Conservation (phyloP, 2,888 invertebrate species). For the Lamellibrachia columna region DNA sequence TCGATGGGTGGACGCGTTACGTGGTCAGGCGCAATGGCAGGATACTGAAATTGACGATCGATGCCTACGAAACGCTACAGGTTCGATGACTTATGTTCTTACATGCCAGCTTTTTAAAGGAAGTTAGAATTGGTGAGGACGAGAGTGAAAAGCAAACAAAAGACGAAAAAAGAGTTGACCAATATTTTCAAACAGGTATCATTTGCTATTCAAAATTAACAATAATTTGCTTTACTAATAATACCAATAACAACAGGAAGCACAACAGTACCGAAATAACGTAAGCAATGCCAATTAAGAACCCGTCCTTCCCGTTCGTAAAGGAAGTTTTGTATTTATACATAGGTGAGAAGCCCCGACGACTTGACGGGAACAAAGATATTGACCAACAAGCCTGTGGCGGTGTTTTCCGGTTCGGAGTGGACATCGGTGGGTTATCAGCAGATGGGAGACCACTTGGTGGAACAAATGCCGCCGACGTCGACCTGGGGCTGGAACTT, state of each 20-base stretch:
- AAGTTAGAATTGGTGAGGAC: too few species aligned
- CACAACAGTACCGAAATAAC: not conserved
- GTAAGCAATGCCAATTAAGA: not conserved
- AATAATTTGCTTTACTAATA: not conserved
- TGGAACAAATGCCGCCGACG: conserved; percentile 49
- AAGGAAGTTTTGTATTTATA: not conserved
- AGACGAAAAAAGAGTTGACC: not conserved
- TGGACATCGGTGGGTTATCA: conserved; percentile 45
- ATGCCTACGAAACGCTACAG: conserved; percentile 25
- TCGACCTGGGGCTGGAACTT: conserved; percentile 53
- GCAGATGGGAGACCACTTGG: conserved; percentile 50
- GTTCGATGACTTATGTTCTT: not conserved
- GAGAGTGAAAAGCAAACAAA: too few species aligned
- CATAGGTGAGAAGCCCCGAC: conserved; percentile 37
- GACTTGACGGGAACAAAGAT: conserved; percentile 53
- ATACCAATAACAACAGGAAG: not conserved
- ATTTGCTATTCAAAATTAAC: not conserved
- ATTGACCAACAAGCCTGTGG: conserved; percentile 43
- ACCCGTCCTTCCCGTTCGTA: not conserved
- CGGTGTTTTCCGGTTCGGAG: conserved; percentile 49
- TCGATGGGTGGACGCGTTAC: not conserved
- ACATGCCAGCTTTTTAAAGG: too few species aligned
- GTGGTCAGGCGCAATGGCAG: not conserved
- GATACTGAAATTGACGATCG: not conserved
- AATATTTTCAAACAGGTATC: not conserved